Base-by-base conservation (phyloP, 2,888 invertebrate species). In the Pterobdella sp. region DNA sequence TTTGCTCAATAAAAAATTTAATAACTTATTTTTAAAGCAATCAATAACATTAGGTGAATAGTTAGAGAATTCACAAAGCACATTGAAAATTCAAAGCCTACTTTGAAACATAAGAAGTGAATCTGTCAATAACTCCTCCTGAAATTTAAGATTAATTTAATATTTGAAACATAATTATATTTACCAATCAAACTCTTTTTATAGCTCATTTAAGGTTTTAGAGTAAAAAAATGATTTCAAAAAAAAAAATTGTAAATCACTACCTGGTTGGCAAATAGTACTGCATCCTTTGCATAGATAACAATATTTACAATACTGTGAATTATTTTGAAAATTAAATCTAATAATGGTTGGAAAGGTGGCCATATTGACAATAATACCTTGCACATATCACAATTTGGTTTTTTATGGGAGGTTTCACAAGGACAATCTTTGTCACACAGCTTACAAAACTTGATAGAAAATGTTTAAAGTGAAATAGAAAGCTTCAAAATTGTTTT, bases 321-420 rank as follows among this genome's bases (percentile, higher is more conserved):
- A 74, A 18, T 31, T n/a, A 29, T 32, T 68, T 22, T 37, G 4
- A 42, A 74, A 7, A 42, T 22, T n/a, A 35, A 26, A 70, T 36
- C 4, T 10, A 10, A 49, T 69, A 35, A 3, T 63, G 32, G 14
- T 18, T 18, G 7, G 26, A 69, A 32, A 42, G 18, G 18, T n/a
- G n/a, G n/a, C n/a, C n/a, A n/a, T n/a, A n/a, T n/a, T n/a, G n/a
- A n/a, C n/a, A 36, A 56, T 35, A 29, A 77, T 77, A 82, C 82
- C 79, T 82, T 82, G 79, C 82, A 82, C 82, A 82, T 82, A 70
- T 82, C 79, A 75, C 82, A 82, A 76, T 82, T 82, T 14, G 82
- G 82, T 75, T 80, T 79, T 1, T 74, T 75, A 32, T 79, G 73
- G 72, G 79, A 79, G 22, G 73, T 78, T 76, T 81, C 81, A 80